Evolutionary conservation across 2,888 invertebrate species (phyloP), one percentile per base, ranked within the genome.

Genomic region (Lysandra coridon): DNA sequence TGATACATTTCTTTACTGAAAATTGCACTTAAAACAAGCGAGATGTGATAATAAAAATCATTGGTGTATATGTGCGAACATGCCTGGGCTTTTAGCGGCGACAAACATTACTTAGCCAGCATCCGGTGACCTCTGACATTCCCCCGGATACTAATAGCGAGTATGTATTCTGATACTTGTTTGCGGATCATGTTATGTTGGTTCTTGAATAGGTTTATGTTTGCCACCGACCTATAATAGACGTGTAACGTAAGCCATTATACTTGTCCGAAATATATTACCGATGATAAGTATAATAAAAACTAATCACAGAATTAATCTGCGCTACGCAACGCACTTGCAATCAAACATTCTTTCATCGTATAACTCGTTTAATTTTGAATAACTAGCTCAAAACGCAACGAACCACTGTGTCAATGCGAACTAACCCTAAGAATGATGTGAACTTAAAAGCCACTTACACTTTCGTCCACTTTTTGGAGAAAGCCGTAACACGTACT

Each of bases 51-150:
- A n/a, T 57, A 6, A 44, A 78, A 64, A 78, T 73, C 74, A 81
- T 49, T 57, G n/a, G 57, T 49, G 77, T 78, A 79, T 79, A 80
- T 80, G 79, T 79, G 79, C 78, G 82, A 83, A 85, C 87, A 86
- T 85, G 87, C 85, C 85, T 85, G 84, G 86, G 92, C 92, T 92
- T 92, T 92, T 92, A 92, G 92, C 88, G 88, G 73, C 85, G 84
- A 89, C 87, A 92, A 92, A 92, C 92, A 92, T 92, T 88, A 91
- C 92, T 91, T 90, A 87, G 86, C 88, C 88, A 88, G 86, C 89
- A 91, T 92, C 92, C 91, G 92, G 91, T 82, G 88, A 88, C 88
- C 89, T 88, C 90, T 89, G 78, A 14, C 69, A 33, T 69, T 14
- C 69, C 33, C 80, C 74, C 74, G 79, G 79, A 74, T 23, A 79